Percentiles rank a stretch among this genome's conserved stretches.
Conservation (phyloP, 2,888 invertebrate species). For the Epiblema foenella region DNA sequence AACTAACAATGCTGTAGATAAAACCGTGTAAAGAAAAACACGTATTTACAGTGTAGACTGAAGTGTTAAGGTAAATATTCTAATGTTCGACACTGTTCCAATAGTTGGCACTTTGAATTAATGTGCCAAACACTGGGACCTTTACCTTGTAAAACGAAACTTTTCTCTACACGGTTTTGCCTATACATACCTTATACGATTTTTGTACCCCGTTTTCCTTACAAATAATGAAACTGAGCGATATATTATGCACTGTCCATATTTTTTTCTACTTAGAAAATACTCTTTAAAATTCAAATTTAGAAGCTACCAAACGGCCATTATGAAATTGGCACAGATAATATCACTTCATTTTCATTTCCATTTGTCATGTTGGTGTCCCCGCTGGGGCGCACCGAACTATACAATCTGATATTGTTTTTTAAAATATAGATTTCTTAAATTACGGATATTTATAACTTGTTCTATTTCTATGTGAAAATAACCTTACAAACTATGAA, state of each 20-base stretch:
- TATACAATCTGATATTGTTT: conserved; percentile 26
- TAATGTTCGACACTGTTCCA: too few species aligned
- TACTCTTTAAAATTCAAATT: conserved; percentile 32
- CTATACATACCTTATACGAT: conserved; percentile 47
- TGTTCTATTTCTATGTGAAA: conserved; percentile 18
- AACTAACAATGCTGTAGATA: conserved; percentile 17
- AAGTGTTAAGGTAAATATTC: too few species aligned
- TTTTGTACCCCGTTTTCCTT: conserved; percentile 52
- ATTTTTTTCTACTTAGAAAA: conserved; percentile 22
- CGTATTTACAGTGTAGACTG: background rate
- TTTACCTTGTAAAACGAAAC: background rate
- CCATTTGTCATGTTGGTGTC: conserved; percentile 19
- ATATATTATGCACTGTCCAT: conserved; percentile 31
- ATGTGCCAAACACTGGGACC: too few species aligned
- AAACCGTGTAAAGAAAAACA: conserved; percentile 10
- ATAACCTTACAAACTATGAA: conserved; percentile 28
- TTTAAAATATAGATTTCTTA: conserved; percentile 15
- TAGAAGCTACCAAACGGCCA: conserved; percentile 34
- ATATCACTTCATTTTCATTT: conserved; percentile 29
- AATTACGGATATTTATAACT: background rate
- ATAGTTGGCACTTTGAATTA: too few species aligned
- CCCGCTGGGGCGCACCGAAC: conserved; percentile 9
- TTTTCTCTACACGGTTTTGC: conserved; percentile 44
- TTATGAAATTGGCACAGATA: conserved; percentile 39
- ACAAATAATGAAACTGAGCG: conserved; percentile 40